phyloP scores from a whole-genome alignment of 1,140 invertebrate genomes.

The Diplogasteroides magnus region DNA sequence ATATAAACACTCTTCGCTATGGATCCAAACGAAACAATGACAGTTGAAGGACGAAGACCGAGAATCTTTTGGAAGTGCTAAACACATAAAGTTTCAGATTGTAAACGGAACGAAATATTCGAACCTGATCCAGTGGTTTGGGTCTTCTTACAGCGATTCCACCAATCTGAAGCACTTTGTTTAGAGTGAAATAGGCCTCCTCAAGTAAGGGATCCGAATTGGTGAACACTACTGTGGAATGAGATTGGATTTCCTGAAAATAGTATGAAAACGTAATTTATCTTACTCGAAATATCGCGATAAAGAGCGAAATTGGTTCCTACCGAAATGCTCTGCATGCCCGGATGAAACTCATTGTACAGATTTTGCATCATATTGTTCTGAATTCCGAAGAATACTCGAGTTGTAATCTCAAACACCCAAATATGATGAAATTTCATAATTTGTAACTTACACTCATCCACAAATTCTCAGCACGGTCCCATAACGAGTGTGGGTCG shows the following conservation, averaged over 20 bases:
- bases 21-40: background rate
- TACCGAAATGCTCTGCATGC: too few species aligned
- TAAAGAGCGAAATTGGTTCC: background rate
- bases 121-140: background rate
- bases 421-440: too few species aligned
- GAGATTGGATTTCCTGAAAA: background rate
- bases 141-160: background rate
- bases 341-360: background rate
- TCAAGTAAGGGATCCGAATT: background rate
- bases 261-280: background rate
- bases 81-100: background rate
- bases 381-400: background rate
- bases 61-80: background rate
- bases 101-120: background rate
- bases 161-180: background rate
- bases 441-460: background rate
- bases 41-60: background rate
- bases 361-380: background rate
- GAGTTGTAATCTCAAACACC: background rate
- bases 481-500: background rate
- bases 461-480: background rate
- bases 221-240: background rate
- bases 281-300: background rate
- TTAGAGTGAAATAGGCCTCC: background rate
- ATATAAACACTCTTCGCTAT: background rate